phyloP scores from a whole-genome alignment of 2,888 invertebrate genomes.

The Tachina fera region DNA sequence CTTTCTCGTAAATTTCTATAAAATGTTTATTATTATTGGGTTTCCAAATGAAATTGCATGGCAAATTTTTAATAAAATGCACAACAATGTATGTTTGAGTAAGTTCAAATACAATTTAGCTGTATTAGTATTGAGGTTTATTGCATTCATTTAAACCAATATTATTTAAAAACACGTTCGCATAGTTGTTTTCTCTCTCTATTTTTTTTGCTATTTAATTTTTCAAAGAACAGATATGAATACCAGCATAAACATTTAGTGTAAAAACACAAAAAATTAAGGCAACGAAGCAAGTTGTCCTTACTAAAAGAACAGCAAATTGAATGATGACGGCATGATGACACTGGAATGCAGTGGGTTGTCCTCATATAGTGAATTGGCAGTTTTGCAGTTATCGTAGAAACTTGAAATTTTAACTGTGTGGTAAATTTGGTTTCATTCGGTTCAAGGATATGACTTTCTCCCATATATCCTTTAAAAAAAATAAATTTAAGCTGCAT shows the following conservation, averaged over 20 bases:
- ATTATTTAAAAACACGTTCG: conserved; percentile 42
- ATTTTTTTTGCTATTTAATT: neutral
- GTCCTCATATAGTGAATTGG: too few species aligned
- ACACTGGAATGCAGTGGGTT: too few species aligned
- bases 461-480: too few species aligned
- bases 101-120: conserved; percentile 17
- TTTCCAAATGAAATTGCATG: conserved; percentile 43
- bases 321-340: too few species aligned
- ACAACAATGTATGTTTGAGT: conserved; percentile 48
- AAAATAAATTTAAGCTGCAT: too few species aligned
- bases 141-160: conserved; percentile 37
- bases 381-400: too few species aligned
- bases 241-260: neutral
- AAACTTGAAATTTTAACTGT: too few species aligned
- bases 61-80: conserved; percentile 48
- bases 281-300: neutral
- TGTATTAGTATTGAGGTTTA: conserved; percentile 18
- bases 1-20: conserved; percentile 25
- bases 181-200: neutral
- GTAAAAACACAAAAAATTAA: too few species aligned
- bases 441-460: too few species aligned
- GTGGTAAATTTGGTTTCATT: too few species aligned
- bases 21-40: conserved; percentile 53
- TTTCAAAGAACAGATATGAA: neutral
- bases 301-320: neutral